Percentiles rank a stretch among this genome's conserved stretches.
Conservation (phyloP, 2,888 invertebrate genomes). For the Tinea trinotella region DNA sequence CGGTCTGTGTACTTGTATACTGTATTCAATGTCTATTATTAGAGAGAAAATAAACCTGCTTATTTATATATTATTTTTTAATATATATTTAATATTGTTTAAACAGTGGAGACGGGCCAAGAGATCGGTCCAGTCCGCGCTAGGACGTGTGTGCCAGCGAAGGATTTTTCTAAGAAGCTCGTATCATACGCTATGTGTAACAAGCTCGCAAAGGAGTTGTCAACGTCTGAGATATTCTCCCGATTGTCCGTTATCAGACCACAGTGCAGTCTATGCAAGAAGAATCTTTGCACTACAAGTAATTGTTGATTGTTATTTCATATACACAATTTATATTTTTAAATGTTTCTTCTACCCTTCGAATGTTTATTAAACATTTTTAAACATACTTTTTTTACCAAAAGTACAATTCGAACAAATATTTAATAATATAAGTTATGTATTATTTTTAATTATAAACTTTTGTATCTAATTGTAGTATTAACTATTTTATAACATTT, state of each 20-base stretch:
- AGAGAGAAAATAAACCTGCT: not conserved
- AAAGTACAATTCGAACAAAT: too few species aligned
- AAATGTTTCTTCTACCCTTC: too few species aligned
- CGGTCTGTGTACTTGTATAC: not conserved
- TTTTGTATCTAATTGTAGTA: too few species aligned
- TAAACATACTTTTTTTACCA: too few species aligned
- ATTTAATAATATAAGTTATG: too few species aligned
- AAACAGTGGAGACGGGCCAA: slow-evolving; percentile 61
- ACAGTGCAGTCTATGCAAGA: slow-evolving; percentile 57
- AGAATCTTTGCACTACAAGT: slow-evolving; percentile 51
- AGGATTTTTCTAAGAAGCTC: slow-evolving; percentile 60
- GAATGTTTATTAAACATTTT: too few species aligned
- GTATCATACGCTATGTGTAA: slow-evolving; percentile 62
- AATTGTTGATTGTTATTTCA: slow-evolving; percentile 38
- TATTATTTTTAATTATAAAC: too few species aligned
- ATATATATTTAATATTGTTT: slow-evolving; percentile 14
- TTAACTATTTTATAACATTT: too few species aligned
- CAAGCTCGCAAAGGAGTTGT: slow-evolving; percentile 58
- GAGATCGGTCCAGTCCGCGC: slow-evolving; percentile 64
- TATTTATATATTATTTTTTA: not conserved
- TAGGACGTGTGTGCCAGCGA: slow-evolving; percentile 59
- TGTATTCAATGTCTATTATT: not conserved
- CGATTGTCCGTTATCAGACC: slow-evolving; percentile 54
- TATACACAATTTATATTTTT: not conserved
- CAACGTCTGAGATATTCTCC: slow-evolving; percentile 60